Evolutionary conservation across 2,888 invertebrate genomes (phyloP).

Genomic region (Stenodema calcarata): DNA sequence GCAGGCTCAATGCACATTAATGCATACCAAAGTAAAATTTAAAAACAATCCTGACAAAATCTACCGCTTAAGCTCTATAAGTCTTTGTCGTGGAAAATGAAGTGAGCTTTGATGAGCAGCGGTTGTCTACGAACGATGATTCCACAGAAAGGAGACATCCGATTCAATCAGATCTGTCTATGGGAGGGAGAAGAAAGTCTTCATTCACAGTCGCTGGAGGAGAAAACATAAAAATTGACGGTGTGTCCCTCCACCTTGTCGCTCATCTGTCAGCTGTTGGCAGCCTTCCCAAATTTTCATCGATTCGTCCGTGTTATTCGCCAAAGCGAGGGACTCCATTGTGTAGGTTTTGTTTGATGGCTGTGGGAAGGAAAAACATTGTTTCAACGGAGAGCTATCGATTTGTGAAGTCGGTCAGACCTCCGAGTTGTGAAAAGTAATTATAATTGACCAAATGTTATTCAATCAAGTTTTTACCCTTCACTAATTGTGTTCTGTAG

Average conservation of each 20-base stretch:
- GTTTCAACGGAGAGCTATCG: slow-evolving; percentile 15
- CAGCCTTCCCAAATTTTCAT: slow-evolving; percentile 4
- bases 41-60: too few species aligned
- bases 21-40: too few species aligned
- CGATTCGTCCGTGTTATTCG: not conserved
- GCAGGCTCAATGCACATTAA: too few species aligned
- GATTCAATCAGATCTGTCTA: not conserved
- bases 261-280: not conserved
- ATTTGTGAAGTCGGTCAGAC: not conserved
- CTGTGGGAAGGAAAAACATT: slow-evolving; percentile 16
- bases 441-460: slow-evolving; percentile 1
- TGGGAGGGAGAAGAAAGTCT: not conserved
- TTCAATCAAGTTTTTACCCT: not conserved
- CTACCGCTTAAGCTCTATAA: too few species aligned
- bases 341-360: not conserved
- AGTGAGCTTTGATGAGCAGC: not conserved
- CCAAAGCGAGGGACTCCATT: not conserved
- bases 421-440: not conserved
- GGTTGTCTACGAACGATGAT: not conserved
- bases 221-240: not conserved
- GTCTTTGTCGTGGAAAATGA: not conserved
- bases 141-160: not conserved
- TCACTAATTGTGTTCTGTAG: not conserved
- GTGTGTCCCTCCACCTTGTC: not conserved
- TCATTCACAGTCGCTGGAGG: not conserved